Percentiles rank a stretch among this genome's conserved stretches.
These are phyloP conservation scores for Sminthopsis crassicaudata DNA, from an alignment of 2,113 vertebrate species.

Conservation along the genomic window DNA sequence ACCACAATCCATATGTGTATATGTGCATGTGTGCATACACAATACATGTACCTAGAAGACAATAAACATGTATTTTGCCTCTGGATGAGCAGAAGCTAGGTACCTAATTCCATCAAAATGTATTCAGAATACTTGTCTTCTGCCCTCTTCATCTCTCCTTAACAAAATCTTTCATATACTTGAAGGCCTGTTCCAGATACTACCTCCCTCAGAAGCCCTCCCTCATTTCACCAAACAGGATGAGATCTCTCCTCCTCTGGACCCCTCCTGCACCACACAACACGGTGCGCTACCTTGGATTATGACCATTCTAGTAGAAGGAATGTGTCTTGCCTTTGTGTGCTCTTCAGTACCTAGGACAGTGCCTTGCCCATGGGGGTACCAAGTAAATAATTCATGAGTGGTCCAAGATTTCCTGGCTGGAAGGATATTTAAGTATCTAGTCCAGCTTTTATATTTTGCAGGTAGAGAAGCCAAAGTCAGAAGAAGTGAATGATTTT, in stretches of 20 bases:
- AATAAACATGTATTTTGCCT: neutral
- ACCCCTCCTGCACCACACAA: neutral
- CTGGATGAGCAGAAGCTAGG: neutral
- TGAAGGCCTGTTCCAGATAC: neutral
- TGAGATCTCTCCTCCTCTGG: neutral
- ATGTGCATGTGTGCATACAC: too few relatives aligned
- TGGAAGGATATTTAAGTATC: neutral
- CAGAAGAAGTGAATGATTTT: neutral
- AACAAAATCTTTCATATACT: neutral
- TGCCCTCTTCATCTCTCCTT: neutral
- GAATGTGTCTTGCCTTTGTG: neutral
- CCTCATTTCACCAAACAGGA: neutral
- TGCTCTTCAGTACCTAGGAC: neutral
- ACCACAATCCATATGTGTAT: too few relatives aligned
- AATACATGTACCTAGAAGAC: too few relatives aligned
- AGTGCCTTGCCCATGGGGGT: neutral
- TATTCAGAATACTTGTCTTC: neutral
- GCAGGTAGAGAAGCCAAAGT: neutral
- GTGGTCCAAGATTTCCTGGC: neutral
- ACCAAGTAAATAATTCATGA: neutral
- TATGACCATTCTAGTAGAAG: neutral
- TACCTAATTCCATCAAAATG: neutral
- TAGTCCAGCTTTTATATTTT: neutral
- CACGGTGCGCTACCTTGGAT: neutral
- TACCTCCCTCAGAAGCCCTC: neutral